phyloP scores from a whole-genome alignment of 2,797 vertebrate species.

The Enteromius trimaculatus region DNA sequence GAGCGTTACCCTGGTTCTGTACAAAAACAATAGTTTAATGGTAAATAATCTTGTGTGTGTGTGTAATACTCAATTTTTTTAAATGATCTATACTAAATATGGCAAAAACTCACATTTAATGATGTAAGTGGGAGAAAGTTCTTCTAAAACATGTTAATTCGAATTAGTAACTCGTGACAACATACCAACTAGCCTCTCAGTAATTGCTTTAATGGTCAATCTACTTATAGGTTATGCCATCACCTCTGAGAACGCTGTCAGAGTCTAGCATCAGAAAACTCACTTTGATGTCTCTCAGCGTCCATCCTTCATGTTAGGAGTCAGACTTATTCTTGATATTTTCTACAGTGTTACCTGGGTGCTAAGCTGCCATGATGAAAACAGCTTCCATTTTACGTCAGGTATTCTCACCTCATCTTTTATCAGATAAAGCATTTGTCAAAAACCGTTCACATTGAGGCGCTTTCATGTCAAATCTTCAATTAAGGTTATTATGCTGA shows the following conservation, averaged over 20 bases:
- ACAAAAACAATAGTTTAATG: not conserved
- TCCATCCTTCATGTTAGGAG: not conserved
- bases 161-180: slow-evolving; percentile 28
- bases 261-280: not conserved
- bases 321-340: not conserved
- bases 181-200: slow-evolving; percentile 12
- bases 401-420: slow-evolving; percentile 12
- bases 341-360: not conserved
- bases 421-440: slow-evolving; percentile 25
- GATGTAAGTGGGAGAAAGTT: not conserved
- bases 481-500: not conserved
- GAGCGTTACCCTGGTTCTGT: not conserved
- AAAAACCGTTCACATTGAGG: not conserved
- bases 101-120: not conserved
- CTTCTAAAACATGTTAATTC: not conserved
- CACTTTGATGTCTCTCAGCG: slow-evolving; percentile 7
- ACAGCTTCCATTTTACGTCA: not conserved
- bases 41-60: not conserved
- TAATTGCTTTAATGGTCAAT: slow-evolving; percentile 49
- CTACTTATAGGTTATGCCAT: slow-evolving; percentile 28
- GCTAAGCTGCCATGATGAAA: not conserved
- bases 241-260: slow-evolving; percentile 16
- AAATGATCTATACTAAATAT: not conserved
- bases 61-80: not conserved
- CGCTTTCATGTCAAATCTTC: not conserved